A percentile compares a stretch with the other conserved stretches of the same genome.
Evolutionary conservation across 2,113 vertebrate species (phyloP).

Genomic region (Cyprinodon brontotheroides): DNA sequence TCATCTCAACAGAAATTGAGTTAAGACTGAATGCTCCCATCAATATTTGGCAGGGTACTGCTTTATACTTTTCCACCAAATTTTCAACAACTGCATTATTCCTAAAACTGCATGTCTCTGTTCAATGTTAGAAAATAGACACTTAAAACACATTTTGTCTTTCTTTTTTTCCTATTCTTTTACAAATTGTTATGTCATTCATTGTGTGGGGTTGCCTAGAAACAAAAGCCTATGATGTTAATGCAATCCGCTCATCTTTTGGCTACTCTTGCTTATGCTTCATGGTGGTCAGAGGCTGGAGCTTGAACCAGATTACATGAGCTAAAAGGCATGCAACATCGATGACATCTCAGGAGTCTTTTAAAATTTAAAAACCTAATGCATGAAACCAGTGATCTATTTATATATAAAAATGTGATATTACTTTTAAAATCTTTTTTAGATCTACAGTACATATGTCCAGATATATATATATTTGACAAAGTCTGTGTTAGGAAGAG

Average conservation of each 20-base stretch:
- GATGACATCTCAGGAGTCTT: not conserved
- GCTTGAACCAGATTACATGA: not conserved
- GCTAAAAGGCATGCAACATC: not conserved
- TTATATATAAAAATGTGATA: not conserved
- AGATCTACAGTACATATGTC: not conserved
- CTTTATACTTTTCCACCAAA: not conserved
- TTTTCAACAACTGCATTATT: not conserved
- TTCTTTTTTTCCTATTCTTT: not conserved
- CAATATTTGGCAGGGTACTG: constrained; percentile 26
- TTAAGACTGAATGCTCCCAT: constrained; percentile 54
- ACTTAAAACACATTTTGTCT: not conserved
- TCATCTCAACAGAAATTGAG: constrained; percentile 70
- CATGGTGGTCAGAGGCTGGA: not conserved
- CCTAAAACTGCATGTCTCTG: not conserved
- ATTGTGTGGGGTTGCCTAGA: constrained; percentile 5
- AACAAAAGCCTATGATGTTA: not conserved
- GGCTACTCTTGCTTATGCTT: not conserved
- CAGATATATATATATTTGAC: not conserved
- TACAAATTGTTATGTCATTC: not conserved
- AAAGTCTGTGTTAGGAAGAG: not conserved
- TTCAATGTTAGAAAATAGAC: not conserved
- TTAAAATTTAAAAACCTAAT: not conserved
- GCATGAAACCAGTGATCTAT: not conserved
- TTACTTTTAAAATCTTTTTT: not conserved
- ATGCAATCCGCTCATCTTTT: not conserved